Conservation (phyloP, 2,113 vertebrate species). For the Eclectus roratus region DNA sequence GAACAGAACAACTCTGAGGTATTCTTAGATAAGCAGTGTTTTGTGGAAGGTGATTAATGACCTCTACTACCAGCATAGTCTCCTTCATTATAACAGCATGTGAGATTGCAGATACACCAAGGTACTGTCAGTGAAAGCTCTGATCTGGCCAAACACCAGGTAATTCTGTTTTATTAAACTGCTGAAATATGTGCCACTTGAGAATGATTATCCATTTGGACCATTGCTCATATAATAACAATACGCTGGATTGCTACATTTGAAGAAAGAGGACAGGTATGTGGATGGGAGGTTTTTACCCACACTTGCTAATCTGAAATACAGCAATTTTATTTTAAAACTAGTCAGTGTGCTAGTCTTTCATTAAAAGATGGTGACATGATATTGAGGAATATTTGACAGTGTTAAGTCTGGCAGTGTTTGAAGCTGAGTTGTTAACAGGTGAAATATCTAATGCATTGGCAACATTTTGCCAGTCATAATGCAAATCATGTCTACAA, state of each 20-base stretch:
- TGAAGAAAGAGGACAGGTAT: neutral
- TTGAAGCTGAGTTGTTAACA: neutral
- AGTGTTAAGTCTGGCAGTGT: neutral
- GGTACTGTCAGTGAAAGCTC: neutral
- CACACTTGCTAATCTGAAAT: neutral
- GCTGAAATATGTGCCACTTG: neutral
- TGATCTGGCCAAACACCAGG: neutral
- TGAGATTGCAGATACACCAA: neutral
- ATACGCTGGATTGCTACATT: neutral
- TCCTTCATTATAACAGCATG: neutral
- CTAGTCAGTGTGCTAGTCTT: neutral
- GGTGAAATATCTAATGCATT: neutral
- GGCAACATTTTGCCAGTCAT: neutral
- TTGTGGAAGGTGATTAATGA: neutral
- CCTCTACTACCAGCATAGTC: neutral
- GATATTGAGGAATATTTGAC: neutral
- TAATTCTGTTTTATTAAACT: neutral
- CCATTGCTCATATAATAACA: neutral
- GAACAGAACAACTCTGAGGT: neutral
- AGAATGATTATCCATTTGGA: neutral
- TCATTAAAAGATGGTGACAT: neutral
- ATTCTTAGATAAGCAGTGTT: neutral
- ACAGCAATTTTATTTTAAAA: neutral
- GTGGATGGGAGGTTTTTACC: neutral
- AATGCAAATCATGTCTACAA: neutral